Conservation (phyloP, 1,140 invertebrate species). For the Leucophenga varia region DNA sequence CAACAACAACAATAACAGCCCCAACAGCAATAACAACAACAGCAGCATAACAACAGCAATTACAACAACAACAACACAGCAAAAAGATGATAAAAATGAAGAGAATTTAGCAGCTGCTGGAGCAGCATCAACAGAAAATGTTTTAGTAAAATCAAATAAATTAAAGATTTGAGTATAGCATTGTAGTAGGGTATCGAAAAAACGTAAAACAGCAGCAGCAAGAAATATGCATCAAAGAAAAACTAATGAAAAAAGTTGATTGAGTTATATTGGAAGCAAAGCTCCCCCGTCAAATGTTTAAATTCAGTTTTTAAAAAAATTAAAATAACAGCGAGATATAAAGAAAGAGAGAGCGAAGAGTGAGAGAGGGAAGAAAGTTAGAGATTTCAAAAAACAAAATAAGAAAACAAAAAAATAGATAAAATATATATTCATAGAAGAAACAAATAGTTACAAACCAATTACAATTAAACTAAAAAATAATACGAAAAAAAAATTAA, state of each 20-base stretch:
- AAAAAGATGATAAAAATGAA: too few relatives aligned
- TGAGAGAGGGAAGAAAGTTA: too few relatives aligned
- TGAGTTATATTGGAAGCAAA: neutral
- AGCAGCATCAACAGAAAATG: neutral
- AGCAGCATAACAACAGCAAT: conserved; percentile 15
- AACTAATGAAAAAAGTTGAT: neutral
- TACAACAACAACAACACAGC: too few relatives aligned
- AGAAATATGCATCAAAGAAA: neutral
- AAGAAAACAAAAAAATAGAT: too few relatives aligned
- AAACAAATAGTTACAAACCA: too few relatives aligned
- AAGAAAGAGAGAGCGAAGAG: too few relatives aligned
- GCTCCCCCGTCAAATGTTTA: neutral
- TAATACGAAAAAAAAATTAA: neutral
- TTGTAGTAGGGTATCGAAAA: neutral
- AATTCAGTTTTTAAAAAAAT: neutral
- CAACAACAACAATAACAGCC: conserved; percentile 7
- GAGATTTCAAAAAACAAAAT: too few relatives aligned
- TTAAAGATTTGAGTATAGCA: too few relatives aligned
- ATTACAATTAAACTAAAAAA: neutral
- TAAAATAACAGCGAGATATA: neutral
- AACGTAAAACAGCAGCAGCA: neutral
- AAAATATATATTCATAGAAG: too few relatives aligned
- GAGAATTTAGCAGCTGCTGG: neutral
- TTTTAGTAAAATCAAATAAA: too few relatives aligned
- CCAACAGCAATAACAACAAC: conserved; percentile 13